phyloP scores from a whole-genome alignment of 2,888 invertebrate species.

The Hedya salicella region DNA sequence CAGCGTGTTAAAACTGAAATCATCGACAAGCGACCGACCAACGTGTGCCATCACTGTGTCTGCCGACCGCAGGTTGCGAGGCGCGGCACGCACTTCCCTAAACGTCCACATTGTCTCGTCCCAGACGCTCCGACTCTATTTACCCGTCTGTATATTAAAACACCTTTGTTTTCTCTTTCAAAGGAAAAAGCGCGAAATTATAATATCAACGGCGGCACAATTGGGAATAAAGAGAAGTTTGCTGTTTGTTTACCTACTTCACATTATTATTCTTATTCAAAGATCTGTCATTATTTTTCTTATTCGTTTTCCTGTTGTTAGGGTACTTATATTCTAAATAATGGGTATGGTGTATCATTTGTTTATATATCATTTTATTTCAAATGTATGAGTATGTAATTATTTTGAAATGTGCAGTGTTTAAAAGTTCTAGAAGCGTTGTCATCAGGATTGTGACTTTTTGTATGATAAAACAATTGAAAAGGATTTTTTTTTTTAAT shows the following conservation, averaged over 20 bases:
- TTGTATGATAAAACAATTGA: too few species aligned
- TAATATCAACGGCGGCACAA: conserved; percentile 18
- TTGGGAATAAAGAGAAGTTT: not conserved
- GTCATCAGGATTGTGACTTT: too few species aligned
- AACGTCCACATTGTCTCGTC: conserved; percentile 70
- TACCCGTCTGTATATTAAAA: conserved; percentile 20
- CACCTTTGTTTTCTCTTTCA: conserved; percentile 23
- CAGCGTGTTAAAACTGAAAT: not conserved
- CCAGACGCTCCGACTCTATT: conserved; percentile 53
- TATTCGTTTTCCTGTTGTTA: not conserved
- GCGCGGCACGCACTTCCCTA: conserved; percentile 82
- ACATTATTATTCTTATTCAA: not conserved
- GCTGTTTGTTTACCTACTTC: not conserved
- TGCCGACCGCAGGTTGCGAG: conserved; percentile 62
- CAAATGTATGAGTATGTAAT: too few species aligned
- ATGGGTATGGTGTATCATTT: too few species aligned
- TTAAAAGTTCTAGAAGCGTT: too few species aligned
- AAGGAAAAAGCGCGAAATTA: conserved; percentile 26
- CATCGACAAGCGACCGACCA: conserved; percentile 20
- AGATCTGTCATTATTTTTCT: not conserved
- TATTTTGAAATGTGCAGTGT: too few species aligned
- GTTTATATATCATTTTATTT: too few species aligned
- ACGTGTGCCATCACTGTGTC: conserved; percentile 13
- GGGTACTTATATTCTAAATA: not conserved
- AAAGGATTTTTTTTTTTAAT: too few species aligned